phyloP scores from a whole-genome alignment of 2,888 invertebrate species.

The Choreutis nemorana region DNA sequence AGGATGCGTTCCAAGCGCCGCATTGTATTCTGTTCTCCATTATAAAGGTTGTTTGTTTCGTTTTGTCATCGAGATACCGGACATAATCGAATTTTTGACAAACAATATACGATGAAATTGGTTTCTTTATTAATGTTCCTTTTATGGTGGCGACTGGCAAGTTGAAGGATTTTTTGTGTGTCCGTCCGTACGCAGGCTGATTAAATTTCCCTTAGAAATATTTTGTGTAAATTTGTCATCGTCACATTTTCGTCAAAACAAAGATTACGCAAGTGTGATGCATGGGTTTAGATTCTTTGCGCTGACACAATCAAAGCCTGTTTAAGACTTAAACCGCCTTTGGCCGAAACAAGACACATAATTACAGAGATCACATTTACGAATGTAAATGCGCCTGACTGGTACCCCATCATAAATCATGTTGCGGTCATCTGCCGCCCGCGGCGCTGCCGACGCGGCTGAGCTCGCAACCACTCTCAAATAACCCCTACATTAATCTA shows the following conservation, averaged over 20 bases:
- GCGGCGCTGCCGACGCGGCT: constrained; percentile 43
- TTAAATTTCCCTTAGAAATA: no score
- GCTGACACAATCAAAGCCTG: neutral
- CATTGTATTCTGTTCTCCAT: constrained; percentile 19
- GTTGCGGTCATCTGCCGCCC: constrained; percentile 61
- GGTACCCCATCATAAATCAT: constrained; percentile 50
- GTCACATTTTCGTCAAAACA: no score
- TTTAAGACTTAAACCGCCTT: constrained; percentile 26
- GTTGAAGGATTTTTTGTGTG: constrained; percentile 31
- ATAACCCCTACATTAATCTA: constrained; percentile 10
- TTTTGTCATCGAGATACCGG: constrained; percentile 40
- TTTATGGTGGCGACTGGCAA: constrained; percentile 32
- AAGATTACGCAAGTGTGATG: no score
- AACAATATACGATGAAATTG: constrained; percentile 59
- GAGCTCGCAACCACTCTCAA: constrained; percentile 13
- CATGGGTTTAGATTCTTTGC: no score
- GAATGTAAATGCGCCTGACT: constrained; percentile 47
- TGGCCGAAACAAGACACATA: constrained; percentile 48
- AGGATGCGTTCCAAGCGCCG: constrained; percentile 32
- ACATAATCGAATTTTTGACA: constrained; percentile 59
- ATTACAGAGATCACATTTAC: constrained; percentile 59
- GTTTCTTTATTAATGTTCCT: constrained; percentile 45
- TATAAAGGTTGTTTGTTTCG: constrained; percentile 23
- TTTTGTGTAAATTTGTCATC: neutral
- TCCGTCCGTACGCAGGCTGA: no score